Evolutionary conservation across 2,797 vertebrate species (phyloP), one percentile per base, ranked within the genome.

Genomic region (Typhlichthys subterraneus): DNA sequence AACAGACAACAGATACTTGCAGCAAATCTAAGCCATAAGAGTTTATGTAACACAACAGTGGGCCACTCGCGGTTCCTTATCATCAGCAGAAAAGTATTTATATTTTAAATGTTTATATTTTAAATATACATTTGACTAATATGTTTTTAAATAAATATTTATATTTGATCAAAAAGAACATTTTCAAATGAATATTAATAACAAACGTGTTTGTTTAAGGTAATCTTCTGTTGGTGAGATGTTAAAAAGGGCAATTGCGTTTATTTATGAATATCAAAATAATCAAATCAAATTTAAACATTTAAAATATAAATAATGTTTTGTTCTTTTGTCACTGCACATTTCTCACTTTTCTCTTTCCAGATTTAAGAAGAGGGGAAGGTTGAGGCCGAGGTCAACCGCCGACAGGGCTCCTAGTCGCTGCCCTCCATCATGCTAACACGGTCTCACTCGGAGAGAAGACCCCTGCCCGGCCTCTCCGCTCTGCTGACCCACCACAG

Each of bases 391-490:
- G 23, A 23, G 23, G 23, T 23, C 23, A 23, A 23, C 23, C 23
- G 3, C 23, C 23, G 4, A 29, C 23, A 29, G 19, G 14, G 42
- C 17, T 55, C 4, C 63, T 70, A n/a, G 49, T 56, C 51, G 70
- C 62, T 15, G 15, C 19, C 15, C 7, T 52, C 58, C 12, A 80
- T 29, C 13, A 91, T 89, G 90, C 71, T 88, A 45, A 58, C 76
- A 69, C 77, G 82, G 46, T 88, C 87, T 58, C 80, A 84, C 60
- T 89, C 87, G 19, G 87, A 91, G 68, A 88, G 87, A 66, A 86
- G 85, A 84, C 63, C 87, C 66, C 85, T 87, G 1, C 85, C 79
- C 13, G 90, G 89, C 33, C 80, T 91, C 50, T 79, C 90, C 13
- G 86, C 87, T 38, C 71, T 91, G 52, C 58, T 90, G 72, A 88